Conservation (phyloP, 2,113 vertebrate species). For the Siphamia tubifer region DNA sequence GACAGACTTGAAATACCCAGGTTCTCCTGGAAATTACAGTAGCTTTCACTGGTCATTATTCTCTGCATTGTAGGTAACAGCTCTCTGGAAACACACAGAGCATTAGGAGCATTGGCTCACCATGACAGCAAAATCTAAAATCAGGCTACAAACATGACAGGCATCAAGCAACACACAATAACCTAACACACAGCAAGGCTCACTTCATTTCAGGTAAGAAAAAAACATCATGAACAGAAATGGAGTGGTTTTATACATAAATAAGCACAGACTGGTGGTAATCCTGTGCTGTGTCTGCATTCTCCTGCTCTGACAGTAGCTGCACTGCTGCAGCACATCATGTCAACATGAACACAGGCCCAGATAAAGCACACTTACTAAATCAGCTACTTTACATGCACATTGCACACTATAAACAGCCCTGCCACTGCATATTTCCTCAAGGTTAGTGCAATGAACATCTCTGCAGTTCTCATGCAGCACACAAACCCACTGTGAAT, state of each 20-base stretch:
- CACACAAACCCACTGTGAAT: conserved; percentile 11
- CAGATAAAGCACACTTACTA: conserved; percentile 16
- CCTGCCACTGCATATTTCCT: conserved; percentile 37
- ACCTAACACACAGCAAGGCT: background rate
- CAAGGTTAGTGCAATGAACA: conserved; percentile 50
- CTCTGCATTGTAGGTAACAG: background rate
- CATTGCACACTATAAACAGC: conserved; percentile 31
- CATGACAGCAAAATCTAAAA: conserved; percentile 5
- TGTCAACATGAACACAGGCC: conserved; percentile 35
- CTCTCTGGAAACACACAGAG: background rate
- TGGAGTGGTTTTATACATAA: background rate
- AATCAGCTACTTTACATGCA: conserved; percentile 55
- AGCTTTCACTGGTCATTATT: background rate
- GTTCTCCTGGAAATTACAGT: background rate
- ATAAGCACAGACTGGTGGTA: background rate
- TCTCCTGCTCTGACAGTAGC: conserved; percentile 13
- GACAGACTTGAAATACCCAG: background rate
- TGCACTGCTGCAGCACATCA: conserved; percentile 18
- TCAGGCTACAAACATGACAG: background rate
- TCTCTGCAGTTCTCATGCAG: conserved; percentile 34
- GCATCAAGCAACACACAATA: background rate
- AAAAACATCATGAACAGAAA: background rate
- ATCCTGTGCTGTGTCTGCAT: background rate
- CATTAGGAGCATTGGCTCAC: background rate
- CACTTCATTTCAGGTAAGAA: background rate